Conservation (phyloP, 2,888 invertebrate genomes). For the Xestia c-nigrum region DNA sequence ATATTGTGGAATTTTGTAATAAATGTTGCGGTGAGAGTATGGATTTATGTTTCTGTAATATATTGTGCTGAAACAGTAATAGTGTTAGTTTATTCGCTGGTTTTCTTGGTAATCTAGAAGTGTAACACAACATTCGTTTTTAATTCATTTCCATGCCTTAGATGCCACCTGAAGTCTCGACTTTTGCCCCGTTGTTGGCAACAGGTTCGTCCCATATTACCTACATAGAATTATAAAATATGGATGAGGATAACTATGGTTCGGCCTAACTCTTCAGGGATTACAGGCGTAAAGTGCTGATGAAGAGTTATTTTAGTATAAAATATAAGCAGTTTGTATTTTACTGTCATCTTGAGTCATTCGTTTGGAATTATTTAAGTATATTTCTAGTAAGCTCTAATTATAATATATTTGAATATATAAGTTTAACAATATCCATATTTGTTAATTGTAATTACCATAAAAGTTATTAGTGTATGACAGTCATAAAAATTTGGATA, state of each 20-base stretch:
- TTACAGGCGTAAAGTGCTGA: not conserved
- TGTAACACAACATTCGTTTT: not conserved
- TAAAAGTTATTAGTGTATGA: not conserved
- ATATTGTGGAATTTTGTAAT: conserved; percentile 76
- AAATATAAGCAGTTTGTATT: not conserved
- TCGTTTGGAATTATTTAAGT: not conserved
- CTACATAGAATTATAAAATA: too few relatives aligned
- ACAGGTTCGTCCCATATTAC: not conserved
- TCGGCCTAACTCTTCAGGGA: not conserved
- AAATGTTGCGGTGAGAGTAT: conserved; percentile 58
- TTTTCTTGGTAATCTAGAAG: not conserved
- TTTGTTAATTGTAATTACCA: not conserved
- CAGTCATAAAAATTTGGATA: not conserved
- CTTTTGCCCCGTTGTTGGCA: not conserved
- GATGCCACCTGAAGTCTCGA: not conserved
- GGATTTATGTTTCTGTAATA: conserved; percentile 26
- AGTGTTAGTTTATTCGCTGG: not conserved
- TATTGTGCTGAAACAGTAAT: conserved; percentile 19
- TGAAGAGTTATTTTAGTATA: not conserved
- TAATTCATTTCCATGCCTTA: not conserved
- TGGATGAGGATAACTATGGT: not conserved
- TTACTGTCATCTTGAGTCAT: not conserved
- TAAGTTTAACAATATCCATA: not conserved
- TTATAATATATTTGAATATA: not conserved
- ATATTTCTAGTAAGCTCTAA: not conserved